Evolutionary conservation across 2,888 invertebrate genomes (phyloP), one percentile per base, ranked within the genome.

Genomic region (Protodeltote pygarga): DNA sequence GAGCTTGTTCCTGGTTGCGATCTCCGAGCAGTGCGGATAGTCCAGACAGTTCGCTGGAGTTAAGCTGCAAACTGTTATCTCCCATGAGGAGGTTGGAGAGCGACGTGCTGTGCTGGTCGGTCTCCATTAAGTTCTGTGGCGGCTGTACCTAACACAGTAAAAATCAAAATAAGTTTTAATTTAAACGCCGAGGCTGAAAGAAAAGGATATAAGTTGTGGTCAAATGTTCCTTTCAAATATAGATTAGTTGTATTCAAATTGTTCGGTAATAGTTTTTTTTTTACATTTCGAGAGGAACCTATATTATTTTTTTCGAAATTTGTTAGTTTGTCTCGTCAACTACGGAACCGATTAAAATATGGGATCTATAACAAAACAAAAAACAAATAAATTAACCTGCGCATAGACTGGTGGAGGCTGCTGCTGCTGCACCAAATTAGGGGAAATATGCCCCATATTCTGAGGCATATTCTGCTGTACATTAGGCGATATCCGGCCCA

Each of bases 41-140:
- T 25, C 88, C 90, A 37, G 93, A 90, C 45, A 93, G 86, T 55
- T 93, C 93, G 46, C 87, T 85, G 1, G 93, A 93, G 69, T 88
- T 89, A 23, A 93, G 83, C 48, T 82, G 84, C 38, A 87, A 81
- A 5, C 64, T 15, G 10, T n/a, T 48, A 1, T 67, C 75, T 3
- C 65, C 77, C 60, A 65, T 44, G 33, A 86, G 76, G 15, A 85
- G 78, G 6, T 74, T 57, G n/a, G 73, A 71, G 2, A 86, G 55
- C 0, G 84, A 80, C 2, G 79, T 54, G 51, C 69, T 65, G 51
- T 55, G 31, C 1, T 20, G 32, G 31, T 68, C 66, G 4, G 66
- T 47, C 27, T 82, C 83, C 79, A 82, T 76, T 37, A 71, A 42
- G 33, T 19, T 46, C 25, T 65, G 71, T 28, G 65, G 67, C 11